These are phyloP conservation scores for Siphamia tubifer DNA, from an alignment of 2,113 vertebrate species.

Conservation along the genomic window DNA sequence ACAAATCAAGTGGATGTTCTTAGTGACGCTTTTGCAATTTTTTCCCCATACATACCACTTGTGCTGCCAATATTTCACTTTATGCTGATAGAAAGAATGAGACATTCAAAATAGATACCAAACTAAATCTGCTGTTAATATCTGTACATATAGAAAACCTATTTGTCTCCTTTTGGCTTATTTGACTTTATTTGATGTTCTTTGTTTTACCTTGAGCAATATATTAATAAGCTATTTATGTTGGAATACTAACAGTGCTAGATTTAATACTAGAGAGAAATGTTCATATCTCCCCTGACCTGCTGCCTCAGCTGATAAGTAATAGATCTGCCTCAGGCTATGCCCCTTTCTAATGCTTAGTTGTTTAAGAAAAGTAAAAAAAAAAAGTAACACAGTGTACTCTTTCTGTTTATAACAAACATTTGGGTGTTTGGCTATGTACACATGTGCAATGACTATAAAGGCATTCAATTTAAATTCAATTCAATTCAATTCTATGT, in stretches of 20 bases:
- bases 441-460: too few relatives aligned
- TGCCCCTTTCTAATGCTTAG: constrained; percentile 10
- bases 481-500: too few relatives aligned
- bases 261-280: not conserved
- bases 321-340: constrained; percentile 21
- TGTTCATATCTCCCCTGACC: constrained; percentile 6
- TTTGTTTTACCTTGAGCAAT: not conserved
- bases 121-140: not conserved
- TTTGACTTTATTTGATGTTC: too few relatives aligned
- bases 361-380: constrained; percentile 33
- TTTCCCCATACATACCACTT: not conserved
- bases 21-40: not conserved
- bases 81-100: not conserved
- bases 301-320: constrained; percentile 42
- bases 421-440: constrained; percentile 2
- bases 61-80: not conserved
- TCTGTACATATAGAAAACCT: not conserved
- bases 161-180: not conserved
- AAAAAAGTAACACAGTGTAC: constrained; percentile 25
- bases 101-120: not conserved
- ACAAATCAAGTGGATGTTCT: not conserved
- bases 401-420: constrained; percentile 23
- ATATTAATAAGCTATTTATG: not conserved
- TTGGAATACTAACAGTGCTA: not conserved
- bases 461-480: too few relatives aligned